phyloP scores from a whole-genome alignment of 1,140 invertebrate genomes.

The Eciton burchellii region DNA sequence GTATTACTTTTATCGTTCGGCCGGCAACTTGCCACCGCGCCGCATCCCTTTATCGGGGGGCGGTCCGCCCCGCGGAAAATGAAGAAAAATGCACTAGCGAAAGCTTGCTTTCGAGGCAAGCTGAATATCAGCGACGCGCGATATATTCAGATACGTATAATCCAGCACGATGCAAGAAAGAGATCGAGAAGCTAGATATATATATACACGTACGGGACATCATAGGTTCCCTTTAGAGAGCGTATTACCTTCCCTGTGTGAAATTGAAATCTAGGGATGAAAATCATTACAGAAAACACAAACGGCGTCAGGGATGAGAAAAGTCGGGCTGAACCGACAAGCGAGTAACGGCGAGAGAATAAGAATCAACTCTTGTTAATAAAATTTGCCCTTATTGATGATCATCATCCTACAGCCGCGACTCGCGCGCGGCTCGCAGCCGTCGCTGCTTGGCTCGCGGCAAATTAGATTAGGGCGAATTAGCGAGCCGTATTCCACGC shows the following conservation, averaged over 20 bases:
- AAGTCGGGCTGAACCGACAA: no score
- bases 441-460: conserved; percentile 69
- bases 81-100: conserved; percentile 34
- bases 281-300: no score
- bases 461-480: conserved; percentile 84
- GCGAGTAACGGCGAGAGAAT: no score
- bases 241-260: no score
- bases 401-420: no score
- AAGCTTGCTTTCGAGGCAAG: conserved; percentile 20
- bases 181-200: neutral
- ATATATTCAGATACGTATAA: conserved; percentile 13
- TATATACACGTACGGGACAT: no score
- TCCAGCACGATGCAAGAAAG: neutral
- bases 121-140: conserved; percentile 5
- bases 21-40: conserved; percentile 30
- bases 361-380: no score
- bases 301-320: no score
- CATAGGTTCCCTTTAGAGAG: neutral
- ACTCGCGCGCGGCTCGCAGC: conserved; percentile 68
- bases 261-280: no score
- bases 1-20: conserved; percentile 54
- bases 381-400: no score
- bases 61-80: conserved; percentile 24
- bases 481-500: conserved; percentile 80
- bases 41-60: conserved; percentile 32